Evolutionary conservation across 2,797 vertebrate species (phyloP).

Genomic region (Phrynocephalus forsythii): DNA sequence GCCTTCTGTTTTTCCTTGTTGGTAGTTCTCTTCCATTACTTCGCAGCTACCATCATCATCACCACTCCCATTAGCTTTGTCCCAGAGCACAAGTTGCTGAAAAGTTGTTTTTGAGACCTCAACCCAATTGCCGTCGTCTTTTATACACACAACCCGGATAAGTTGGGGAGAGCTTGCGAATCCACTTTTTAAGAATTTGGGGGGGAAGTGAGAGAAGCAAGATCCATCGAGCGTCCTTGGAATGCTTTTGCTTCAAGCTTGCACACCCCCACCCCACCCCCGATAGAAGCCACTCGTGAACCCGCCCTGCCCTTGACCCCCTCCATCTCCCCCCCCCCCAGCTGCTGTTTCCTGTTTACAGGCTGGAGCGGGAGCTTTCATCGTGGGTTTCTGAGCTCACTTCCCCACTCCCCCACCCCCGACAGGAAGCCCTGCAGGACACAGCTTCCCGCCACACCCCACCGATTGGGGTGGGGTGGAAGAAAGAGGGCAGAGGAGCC

Average conservation of each 20-base stretch:
- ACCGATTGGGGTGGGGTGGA: background rate
- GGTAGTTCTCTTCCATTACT: too few relatives aligned
- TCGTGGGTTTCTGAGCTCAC: slow-evolving; percentile 49
- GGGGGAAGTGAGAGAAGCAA: background rate
- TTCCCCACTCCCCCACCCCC: slow-evolving; percentile 3
- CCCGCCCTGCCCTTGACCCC: slow-evolving; percentile 27
- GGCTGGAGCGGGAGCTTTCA: slow-evolving; percentile 42
- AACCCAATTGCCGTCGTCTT: too few relatives aligned
- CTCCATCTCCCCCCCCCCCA: slow-evolving; percentile 22
- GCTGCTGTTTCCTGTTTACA: slow-evolving; percentile 64
- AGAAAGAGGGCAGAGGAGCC: slow-evolving; percentile 4
- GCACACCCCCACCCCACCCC: background rate
- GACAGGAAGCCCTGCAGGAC: slow-evolving; percentile 41
- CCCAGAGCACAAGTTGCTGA: too few relatives aligned
- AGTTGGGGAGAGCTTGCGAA: too few relatives aligned
- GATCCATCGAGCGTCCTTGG: background rate
- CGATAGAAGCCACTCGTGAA: background rate
- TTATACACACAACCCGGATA: too few relatives aligned
- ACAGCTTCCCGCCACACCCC: slow-evolving; percentile 33
- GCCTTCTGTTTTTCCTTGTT: too few relatives aligned
- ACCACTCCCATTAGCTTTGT: too few relatives aligned
- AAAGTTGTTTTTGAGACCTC: too few relatives aligned
- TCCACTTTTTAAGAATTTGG: too few relatives aligned
- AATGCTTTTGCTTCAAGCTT: background rate
- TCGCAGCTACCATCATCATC: too few relatives aligned